These are phyloP conservation scores for Manis pentadactyla DNA, from an alignment of 2,797 vertebrate genomes.

Conservation along the genomic window DNA sequence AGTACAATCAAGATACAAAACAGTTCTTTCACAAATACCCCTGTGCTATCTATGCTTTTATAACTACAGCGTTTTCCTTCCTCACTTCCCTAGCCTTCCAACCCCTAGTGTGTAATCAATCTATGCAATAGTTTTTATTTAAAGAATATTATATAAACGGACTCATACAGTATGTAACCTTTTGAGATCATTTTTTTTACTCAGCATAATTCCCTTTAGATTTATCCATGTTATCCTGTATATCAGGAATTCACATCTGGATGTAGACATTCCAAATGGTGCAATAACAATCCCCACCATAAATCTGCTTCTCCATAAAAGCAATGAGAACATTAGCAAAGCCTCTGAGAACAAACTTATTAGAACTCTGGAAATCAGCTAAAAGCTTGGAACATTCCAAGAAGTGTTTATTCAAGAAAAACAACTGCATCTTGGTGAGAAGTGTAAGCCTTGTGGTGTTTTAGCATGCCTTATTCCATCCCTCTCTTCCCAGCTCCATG, in stretches of 20 bases:
- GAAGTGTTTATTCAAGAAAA: neutral
- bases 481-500: neutral
- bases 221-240: neutral
- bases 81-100: neutral
- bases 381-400: neutral
- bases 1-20: neutral
- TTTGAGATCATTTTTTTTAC: neutral
- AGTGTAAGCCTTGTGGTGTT: neutral
- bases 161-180: neutral
- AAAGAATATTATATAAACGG: neutral
- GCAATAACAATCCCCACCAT: neutral
- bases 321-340: neutral
- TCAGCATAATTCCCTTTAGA: neutral
- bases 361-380: neutral
- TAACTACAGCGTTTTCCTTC: neutral
- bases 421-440: neutral
- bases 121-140: neutral
- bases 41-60: neutral
- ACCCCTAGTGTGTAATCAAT: neutral
- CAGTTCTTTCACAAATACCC: neutral
- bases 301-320: neutral
- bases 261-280: neutral
- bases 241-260: neutral
- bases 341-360: conserved; percentile 14
- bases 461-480: neutral